Base-by-base conservation (phyloP, 1,140 invertebrate species). In the Samia ricini region DNA sequence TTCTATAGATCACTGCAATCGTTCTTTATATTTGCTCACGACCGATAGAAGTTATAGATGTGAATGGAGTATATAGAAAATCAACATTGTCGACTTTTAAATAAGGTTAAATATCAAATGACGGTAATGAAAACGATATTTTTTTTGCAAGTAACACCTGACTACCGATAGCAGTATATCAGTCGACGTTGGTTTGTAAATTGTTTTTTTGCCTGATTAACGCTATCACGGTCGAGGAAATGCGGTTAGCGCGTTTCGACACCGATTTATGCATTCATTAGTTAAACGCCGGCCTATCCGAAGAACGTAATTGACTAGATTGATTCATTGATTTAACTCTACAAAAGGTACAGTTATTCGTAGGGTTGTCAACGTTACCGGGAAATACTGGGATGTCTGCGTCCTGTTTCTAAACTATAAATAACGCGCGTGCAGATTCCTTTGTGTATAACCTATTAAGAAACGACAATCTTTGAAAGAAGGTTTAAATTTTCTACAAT, bases 251-350 rank as follows among this genome's bases (percentile, higher is more conserved):
- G 63, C 60, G 63, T 74, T 64, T 69, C 60, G 72, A 71, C 72
- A 71, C 60, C 67, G 74, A 88, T 88, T 89, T 86, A 89, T 86
- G 74, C 75, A 82, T 83, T 89, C 82, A 89, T 89, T 89, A 89
- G 73, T 74, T 79, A 79, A 86, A 77, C 79, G 77, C 73, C 74
- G 66, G 68, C 75, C 74, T 81, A 83, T 76, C 77, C 67, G 69
- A 64, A 63, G 49, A 23, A 26, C 62, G 66, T 85, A 88, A 88
- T 88, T 83, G 77, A 72, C 61, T 61, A 68, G 68, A 74, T 77
- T 76, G 78, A 84, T 81, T 77, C 75, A 74, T 67, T 52, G 68
- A 71, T 62, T 60, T 63, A 63, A 59, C 3, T 36, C 36, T 26
- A 42, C 33, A 42, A 42, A 42, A 42, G 33, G 6, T 21, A 20